A percentile compares a stretch with the other conserved stretches of the same genome.
Evolutionary conservation across 1,140 invertebrate genomes (phyloP).

Genomic region (Cepaea nemoralis): DNA sequence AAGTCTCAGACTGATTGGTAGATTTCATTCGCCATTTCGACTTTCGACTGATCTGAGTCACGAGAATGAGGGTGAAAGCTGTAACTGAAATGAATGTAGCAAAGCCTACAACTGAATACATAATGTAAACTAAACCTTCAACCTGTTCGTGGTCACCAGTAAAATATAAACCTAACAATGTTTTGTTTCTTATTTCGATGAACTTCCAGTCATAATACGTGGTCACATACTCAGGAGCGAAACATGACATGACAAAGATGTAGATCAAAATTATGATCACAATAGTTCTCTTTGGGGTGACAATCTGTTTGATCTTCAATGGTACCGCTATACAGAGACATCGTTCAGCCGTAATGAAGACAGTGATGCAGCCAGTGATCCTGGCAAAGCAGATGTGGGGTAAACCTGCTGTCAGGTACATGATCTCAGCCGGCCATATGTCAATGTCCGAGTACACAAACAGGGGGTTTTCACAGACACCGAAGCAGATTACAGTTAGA

Average conservation of each 20-base stretch:
- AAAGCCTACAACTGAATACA: neutral
- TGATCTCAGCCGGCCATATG: neutral
- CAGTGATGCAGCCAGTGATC: constrained; percentile 13
- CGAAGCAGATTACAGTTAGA: too few relatives aligned
- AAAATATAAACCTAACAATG: neutral
- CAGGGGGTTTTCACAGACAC: neutral
- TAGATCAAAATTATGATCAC: neutral
- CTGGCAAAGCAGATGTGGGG: constrained; percentile 13
- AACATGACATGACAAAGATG: neutral
- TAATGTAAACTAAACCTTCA: neutral
- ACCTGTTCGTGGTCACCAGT: neutral
- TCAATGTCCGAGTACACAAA: neutral
- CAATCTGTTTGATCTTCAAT: constrained; percentile 12
- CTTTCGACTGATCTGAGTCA: neutral
- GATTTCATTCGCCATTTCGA: constrained; percentile 3
- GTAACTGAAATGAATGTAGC: neutral
- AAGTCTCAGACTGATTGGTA: neutral
- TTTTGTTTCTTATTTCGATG: neutral
- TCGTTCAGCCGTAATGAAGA: constrained; percentile 17
- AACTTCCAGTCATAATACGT: neutral
- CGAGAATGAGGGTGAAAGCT: neutral
- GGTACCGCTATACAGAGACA: constrained; percentile 18
- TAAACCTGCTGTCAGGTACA: neutral
- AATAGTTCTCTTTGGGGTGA: neutral
- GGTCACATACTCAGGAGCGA: neutral